Percentiles rank a stretch among this genome's conserved stretches.
Evolutionary conservation across 2,888 invertebrate genomes (phyloP).

Genomic region (Craniophora ligustri): DNA sequence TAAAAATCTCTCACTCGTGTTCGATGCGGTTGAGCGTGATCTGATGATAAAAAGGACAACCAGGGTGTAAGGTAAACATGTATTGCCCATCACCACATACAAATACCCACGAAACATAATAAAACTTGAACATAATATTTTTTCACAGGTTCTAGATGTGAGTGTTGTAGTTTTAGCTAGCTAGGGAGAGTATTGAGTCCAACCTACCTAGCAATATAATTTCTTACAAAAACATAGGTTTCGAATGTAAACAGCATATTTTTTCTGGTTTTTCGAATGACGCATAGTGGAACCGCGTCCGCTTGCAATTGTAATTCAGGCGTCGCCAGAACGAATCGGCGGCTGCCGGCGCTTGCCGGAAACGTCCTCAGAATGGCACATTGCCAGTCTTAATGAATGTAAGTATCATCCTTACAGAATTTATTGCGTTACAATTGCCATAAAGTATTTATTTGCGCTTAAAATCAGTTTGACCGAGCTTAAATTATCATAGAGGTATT

Average conservation of each 20-base stretch:
- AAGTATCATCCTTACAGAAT: constrained; percentile 70
- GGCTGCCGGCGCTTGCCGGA: constrained; percentile 76
- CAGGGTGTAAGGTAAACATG: no score
- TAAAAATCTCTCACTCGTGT: no score
- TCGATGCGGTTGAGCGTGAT: no score
- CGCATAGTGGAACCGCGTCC: constrained; percentile 74
- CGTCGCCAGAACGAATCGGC: constrained; percentile 78
- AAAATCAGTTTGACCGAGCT: constrained; percentile 42
- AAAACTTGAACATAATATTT: no score
- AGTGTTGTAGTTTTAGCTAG: no score
- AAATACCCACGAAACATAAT: no score
- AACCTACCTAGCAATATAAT: no score
- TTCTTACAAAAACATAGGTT: not conserved
- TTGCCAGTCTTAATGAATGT: constrained; percentile 77
- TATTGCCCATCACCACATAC: no score
- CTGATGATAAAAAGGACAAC: no score
- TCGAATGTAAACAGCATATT: constrained; percentile 7
- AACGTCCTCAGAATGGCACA: constrained; percentile 79
- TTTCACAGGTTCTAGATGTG: no score
- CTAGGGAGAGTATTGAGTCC: no score
- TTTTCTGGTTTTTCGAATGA: constrained; percentile 60
- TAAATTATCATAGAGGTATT: constrained; percentile 45
- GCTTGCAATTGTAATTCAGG: constrained; percentile 79
- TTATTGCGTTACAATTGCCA: constrained; percentile 62
- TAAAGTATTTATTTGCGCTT: constrained; percentile 45